These are phyloP conservation scores for Tetragnatha versicolor DNA, from an alignment of 1,140 invertebrate genomes.

Conservation along the genomic window DNA sequence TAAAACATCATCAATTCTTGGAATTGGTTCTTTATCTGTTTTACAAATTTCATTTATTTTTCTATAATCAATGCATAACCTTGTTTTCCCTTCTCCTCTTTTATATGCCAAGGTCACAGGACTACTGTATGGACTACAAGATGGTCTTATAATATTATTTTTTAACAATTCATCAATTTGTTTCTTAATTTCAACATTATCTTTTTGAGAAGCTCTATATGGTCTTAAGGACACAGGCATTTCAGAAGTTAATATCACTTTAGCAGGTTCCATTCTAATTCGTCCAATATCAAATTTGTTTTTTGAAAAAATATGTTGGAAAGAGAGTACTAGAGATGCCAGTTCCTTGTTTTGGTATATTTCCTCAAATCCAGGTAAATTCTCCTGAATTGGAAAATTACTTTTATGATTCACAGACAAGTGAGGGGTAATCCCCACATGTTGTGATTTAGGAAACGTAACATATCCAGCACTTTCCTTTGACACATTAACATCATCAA, in stretches of 20 bases:
- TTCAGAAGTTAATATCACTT: neutral
- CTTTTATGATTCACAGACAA: too few species aligned
- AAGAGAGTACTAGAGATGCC: too few species aligned
- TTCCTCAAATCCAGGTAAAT: too few species aligned
- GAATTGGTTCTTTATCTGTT: neutral
- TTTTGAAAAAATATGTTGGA: neutral
- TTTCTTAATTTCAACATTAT: neutral
- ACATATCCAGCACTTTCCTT: too few species aligned
- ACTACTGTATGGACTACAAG: neutral
- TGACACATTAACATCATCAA: too few species aligned
- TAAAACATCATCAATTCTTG: neutral
- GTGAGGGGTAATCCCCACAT: too few species aligned
- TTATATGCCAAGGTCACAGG: neutral
- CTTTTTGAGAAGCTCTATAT: neutral
- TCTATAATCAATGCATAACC: neutral
- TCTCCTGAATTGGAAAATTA: too few species aligned
- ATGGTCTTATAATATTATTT: neutral
- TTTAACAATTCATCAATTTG: neutral
- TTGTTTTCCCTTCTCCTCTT: neutral
- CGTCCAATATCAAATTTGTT: neutral
- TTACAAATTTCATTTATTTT: neutral
- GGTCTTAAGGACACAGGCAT: neutral
- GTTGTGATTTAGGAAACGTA: too few species aligned
- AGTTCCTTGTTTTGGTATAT: too few species aligned
- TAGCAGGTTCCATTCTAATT: neutral